Evolutionary conservation across 64 coral and sea anemone species (phyloP).

Genomic region (Pocillopora damicornis): DNA sequence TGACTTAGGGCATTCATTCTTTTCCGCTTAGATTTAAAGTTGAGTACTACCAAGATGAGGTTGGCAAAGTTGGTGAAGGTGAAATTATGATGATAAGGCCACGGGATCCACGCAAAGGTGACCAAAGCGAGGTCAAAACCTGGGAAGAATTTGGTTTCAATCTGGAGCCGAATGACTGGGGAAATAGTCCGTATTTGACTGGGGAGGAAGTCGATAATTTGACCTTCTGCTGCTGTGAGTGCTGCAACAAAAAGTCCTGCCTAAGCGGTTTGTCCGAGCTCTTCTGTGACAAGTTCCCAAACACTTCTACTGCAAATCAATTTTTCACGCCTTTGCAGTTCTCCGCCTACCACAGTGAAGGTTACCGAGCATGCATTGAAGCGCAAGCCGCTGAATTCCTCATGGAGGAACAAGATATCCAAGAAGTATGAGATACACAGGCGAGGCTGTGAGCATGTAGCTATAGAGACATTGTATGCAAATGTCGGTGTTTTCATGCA

Average conservation of each 20-base stretch:
- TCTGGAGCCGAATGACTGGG: background rate
- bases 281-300: constrained; percentile 47
- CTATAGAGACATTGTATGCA: background rate
- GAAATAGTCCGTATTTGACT: constrained; percentile 9
- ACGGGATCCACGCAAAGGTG: constrained; percentile 34
- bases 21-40: constrained; percentile 46
- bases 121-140: background rate
- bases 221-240: constrained; percentile 67
- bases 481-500: no score
- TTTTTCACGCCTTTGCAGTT: constrained; percentile 19
- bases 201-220: constrained; percentile 42
- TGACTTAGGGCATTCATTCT: background rate
- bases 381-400: background rate
- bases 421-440: background rate
- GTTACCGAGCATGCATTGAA: constrained; percentile 20
- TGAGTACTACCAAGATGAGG: constrained; percentile 53
- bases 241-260: constrained; percentile 35
- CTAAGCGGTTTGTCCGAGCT: constrained; percentile 5
- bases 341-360: background rate
- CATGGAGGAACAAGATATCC: background rate
- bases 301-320: constrained; percentile 37
- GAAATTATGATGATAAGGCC: constrained; percentile 59
- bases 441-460: background rate
- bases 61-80: constrained; percentile 28
- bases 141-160: constrained; percentile 6